Conservation (phyloP, 92 coral and sea anemone genomes). For the Epizoanthus stellaris region DNA sequence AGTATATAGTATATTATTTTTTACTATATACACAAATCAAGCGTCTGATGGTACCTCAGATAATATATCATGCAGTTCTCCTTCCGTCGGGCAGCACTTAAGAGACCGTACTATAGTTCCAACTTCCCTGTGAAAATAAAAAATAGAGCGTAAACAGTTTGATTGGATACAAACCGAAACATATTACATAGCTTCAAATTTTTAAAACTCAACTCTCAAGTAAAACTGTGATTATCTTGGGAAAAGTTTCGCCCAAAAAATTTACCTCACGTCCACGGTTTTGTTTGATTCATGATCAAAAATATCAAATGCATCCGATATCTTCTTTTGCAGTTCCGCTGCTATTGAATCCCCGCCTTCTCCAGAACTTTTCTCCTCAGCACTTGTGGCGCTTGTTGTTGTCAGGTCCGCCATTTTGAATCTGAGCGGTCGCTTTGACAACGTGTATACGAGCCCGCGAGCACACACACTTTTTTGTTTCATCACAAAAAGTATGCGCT, state of each 20-base stretch:
- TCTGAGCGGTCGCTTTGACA: constrained; percentile 9
- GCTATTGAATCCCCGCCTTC: constrained; percentile 88
- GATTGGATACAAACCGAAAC: neutral
- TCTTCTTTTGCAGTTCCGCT: constrained; percentile 90
- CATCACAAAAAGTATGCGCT: constrained; percentile 5
- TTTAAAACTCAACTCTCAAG: neutral
- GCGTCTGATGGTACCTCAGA: constrained; percentile 83
- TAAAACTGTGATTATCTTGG: neutral
- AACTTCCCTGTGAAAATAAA: constrained; percentile 79
- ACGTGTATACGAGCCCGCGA: constrained; percentile 43
- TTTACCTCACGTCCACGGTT: constrained; percentile 99
- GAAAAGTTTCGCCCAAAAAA: neutral
- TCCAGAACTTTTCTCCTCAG: constrained; percentile 65
- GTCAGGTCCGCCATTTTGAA: constrained; percentile 91
- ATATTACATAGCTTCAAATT: neutral
- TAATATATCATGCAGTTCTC: constrained; percentile 96
- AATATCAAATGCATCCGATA: constrained; percentile 94
- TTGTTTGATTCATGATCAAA: constrained; percentile 99
- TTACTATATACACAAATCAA: too few species aligned
- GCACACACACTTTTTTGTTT: neutral
- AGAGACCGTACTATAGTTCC: constrained; percentile 98
- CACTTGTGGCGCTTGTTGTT: constrained; percentile 48
- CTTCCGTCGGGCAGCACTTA: constrained; percentile 98
- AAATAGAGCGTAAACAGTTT: neutral
- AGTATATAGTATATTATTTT: too few species aligned